phyloP scores from a whole-genome alignment of 1,140 invertebrate genomes.

The Plutomurus gul region DNA sequence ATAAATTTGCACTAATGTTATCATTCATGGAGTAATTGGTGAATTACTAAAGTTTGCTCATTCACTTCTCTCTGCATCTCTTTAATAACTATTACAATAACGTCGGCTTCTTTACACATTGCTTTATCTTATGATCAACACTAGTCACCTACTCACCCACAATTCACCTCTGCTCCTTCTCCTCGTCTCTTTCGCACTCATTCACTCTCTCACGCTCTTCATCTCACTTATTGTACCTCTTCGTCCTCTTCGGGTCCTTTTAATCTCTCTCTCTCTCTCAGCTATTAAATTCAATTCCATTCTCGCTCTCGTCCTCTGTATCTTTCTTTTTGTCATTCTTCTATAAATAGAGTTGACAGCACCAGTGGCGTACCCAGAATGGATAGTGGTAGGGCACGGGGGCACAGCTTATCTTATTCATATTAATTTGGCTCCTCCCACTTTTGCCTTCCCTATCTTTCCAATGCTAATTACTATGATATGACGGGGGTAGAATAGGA shows the following conservation, averaged over 20 bases:
- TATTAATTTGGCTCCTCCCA: no score
- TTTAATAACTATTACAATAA: conserved; percentile 4
- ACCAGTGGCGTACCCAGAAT: neutral
- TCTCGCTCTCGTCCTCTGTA: no score
- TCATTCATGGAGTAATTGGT: conserved; percentile 21
- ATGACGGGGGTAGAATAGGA: no score
- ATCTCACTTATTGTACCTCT: neutral
- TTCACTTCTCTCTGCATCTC: conserved; percentile 3
- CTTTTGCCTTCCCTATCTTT: no score
- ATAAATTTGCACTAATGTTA: conserved; percentile 3
- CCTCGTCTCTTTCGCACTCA: neutral
- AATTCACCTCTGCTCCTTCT: neutral
- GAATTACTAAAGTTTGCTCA: conserved; percentile 8
- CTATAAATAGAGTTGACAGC: neutral
- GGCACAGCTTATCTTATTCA: no score
- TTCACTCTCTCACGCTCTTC: neutral
- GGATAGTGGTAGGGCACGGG: no score
- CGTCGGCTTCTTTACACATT: neutral
- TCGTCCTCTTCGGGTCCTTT: neutral
- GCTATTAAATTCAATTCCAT: neutral
- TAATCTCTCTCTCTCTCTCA: neutral
- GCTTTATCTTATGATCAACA: neutral
- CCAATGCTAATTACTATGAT: no score
- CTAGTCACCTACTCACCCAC: conserved; percentile 21
- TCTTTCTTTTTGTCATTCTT: neutral